These are phyloP conservation scores for Halcyon leucocephala DNA, from an alignment of 2,797 vertebrate species.

Conservation along the genomic window DNA sequence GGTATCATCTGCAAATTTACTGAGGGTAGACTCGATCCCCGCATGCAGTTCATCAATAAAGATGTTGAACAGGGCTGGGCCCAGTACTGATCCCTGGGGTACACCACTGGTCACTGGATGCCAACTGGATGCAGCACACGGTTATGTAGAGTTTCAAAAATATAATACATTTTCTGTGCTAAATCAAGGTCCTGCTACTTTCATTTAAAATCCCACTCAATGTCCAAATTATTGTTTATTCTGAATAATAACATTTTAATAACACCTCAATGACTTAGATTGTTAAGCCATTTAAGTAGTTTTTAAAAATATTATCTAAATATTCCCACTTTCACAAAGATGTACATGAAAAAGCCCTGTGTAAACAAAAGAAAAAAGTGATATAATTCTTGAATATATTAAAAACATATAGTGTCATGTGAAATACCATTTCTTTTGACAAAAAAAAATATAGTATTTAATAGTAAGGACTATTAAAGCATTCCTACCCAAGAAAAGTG, in stretches of 20 bases:
- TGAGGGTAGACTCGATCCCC: too few relatives aligned
- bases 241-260: neutral
- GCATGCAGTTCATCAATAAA: too few relatives aligned
- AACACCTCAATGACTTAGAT: neutral
- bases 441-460: neutral
- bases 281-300: neutral
- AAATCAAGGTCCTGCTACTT: neutral
- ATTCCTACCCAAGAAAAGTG: neutral
- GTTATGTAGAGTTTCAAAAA: neutral
- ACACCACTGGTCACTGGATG: too few relatives aligned
- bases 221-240: neutral
- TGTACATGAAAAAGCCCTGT: neutral
- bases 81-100: too few relatives aligned
- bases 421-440: neutral
- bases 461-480: neutral
- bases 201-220: neutral
- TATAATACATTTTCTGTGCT: neutral
- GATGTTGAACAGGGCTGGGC: too few relatives aligned
- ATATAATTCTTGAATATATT: neutral
- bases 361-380: neutral
- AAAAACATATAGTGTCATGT: neutral
- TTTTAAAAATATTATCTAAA: neutral
- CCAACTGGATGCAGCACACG: too few relatives aligned
- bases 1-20: too few relatives aligned
- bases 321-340: neutral